Evolutionary conservation across 2,113 vertebrate genomes (phyloP).

Genomic region (Microtus montanus): DNA sequence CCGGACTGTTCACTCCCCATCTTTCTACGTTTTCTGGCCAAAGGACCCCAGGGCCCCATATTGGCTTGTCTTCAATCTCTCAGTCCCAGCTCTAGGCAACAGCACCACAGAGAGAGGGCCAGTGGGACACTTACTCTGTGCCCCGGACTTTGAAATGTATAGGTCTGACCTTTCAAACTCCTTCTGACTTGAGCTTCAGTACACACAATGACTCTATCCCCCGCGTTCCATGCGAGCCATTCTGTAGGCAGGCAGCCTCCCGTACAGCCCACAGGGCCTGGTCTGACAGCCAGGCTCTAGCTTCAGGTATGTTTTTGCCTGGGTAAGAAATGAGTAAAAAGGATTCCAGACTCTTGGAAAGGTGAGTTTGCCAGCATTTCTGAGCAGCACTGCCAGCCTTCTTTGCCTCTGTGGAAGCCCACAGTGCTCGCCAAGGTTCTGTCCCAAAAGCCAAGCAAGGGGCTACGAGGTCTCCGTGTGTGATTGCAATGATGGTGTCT

Average conservation of each 20-base stretch:
- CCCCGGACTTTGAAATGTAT: not conserved
- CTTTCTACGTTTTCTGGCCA: not conserved
- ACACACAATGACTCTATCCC: not conserved
- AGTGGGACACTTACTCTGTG: not conserved
- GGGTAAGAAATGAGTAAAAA: not conserved
- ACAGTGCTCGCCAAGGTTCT: rapidly evolving
- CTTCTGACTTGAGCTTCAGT: not conserved
- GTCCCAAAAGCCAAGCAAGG: not conserved
- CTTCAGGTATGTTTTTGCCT: not conserved
- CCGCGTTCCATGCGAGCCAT: rapidly evolving
- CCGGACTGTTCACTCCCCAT: not conserved
- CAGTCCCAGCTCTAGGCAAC: not conserved
- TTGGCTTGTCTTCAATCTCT: not conserved
- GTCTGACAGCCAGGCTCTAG: not conserved
- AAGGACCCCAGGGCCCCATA: conserved; percentile 37
- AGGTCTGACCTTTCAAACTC: conserved; percentile 36
- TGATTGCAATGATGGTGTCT: rapidly evolving
- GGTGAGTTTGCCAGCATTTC: not conserved
- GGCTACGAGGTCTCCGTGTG: not conserved
- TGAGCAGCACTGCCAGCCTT: not conserved
- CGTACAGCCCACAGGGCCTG: rapidly evolving
- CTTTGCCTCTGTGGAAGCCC: rapidly evolving
- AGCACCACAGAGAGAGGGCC: not conserved
- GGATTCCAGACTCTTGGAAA: not conserved
- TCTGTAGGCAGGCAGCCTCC: not conserved